Base-by-base conservation (phyloP, 1,140 invertebrate genomes). In the Drosophila arawakana region DNA sequence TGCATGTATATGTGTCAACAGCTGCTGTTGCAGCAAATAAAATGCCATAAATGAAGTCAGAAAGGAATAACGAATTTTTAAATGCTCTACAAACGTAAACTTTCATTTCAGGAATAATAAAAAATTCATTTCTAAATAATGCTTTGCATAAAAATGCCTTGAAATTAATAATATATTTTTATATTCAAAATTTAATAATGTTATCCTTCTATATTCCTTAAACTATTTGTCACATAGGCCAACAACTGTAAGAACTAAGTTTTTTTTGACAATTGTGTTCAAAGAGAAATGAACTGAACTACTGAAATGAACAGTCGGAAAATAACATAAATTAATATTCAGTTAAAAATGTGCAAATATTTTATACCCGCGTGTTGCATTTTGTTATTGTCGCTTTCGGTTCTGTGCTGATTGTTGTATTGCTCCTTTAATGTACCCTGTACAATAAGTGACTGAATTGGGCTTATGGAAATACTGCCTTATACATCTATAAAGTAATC, bases 241-340 rank as follows among this genome's bases (percentile, higher is more conserved):
- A 37, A 37, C n/a, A 13, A n/a, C n/a, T 3, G 7, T 37, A 54
- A 54, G 52, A 54, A 37, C 34, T 54, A 63, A 43, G 54, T 44
- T 72, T 72, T 54, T 54, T 76, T 50, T 50, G 44, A 18, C 41
- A 57, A 67, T 61, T 65, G 54, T 25, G 68, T 10, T 52, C 44
- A 39, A 49, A 65, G 49, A 43, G 52, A 21, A 39, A 43, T 47
- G 46, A 47, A 55, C 41, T 70, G 34, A 60, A 54, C 63, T 49
- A 55, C 62, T 46, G 55, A 55, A 30, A 30, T 30, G 25, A 60
- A 60, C 18, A 62, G 35, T 18, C 15, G 58, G 71, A 75, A 80
- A 84, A 80, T 73, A 80, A 84, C 81, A 84, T 80, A 84, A 84
- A 84, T 84, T 84, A 84, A 84, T 84, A 84, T 84, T 80, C 81